A percentile compares a stretch with the other conserved stretches of the same genome.
phyloP scores from a whole-genome alignment of 1,140 invertebrate species.

The Scaptomyza graminum region DNA sequence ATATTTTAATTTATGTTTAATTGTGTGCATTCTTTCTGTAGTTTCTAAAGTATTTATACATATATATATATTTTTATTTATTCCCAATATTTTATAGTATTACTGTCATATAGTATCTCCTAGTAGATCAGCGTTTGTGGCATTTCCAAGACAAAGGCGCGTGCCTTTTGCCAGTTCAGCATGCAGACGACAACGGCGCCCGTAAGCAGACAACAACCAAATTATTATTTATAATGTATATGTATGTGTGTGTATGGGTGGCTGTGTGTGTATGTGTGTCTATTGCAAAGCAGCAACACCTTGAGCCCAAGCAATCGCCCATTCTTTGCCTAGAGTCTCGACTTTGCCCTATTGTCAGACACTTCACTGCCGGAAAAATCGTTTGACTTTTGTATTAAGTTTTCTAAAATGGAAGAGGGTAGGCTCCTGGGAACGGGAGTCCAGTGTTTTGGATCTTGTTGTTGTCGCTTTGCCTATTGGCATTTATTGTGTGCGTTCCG shows the following conservation, averaged over 20 bases:
- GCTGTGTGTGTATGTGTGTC: slow-evolving; percentile 15
- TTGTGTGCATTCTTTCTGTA: no score
- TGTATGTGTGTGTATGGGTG: slow-evolving; percentile 1
- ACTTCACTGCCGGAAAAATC: slow-evolving; percentile 28
- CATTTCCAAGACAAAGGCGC: slow-evolving; percentile 46
- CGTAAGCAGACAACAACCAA: slow-evolving; percentile 50
- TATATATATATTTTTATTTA: no score
- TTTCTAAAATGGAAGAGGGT: background rate
- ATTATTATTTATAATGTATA: slow-evolving; percentile 57
- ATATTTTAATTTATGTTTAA: no score
- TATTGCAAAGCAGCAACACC: slow-evolving; percentile 22
- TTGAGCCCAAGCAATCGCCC: slow-evolving; percentile 16
- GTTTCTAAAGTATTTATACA: background rate
- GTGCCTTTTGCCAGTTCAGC: slow-evolving; percentile 33
- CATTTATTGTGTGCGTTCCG: slow-evolving; percentile 39
- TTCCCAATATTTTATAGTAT: no score
- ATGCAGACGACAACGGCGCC: slow-evolving; percentile 52
- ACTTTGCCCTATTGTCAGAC: slow-evolving; percentile 16
- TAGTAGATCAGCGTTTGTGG: background rate
- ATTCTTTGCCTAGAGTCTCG: background rate
- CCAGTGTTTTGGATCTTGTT: slow-evolving; percentile 15
- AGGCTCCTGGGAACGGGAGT: background rate
- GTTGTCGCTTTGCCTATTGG: slow-evolving; percentile 27
- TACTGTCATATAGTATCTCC: background rate
- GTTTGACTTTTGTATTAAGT: slow-evolving; percentile 42